These are phyloP conservation scores for Sesia apiformis DNA, from an alignment of 2,888 invertebrate species.

Conservation along the genomic window DNA sequence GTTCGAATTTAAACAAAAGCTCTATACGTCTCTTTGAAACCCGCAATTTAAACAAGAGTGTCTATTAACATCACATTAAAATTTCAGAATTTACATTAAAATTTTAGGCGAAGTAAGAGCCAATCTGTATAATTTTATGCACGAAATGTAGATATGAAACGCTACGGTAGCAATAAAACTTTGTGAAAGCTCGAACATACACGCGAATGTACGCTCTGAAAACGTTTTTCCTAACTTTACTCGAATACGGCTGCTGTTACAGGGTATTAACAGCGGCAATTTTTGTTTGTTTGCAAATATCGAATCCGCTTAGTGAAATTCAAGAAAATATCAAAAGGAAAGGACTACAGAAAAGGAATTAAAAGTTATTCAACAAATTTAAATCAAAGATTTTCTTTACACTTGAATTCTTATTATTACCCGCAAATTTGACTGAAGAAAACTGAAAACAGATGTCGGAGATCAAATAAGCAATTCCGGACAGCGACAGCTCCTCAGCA, in stretches of 20 bases:
- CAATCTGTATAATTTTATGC: neutral
- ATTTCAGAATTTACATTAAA: neutral
- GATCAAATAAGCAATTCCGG: slow-evolving; percentile 47
- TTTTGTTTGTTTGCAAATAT: slow-evolving; percentile 21
- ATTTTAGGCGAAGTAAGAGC: neutral
- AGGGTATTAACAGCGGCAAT: slow-evolving; percentile 1
- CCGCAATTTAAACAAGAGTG: too few species aligned
- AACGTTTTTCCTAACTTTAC: slow-evolving; percentile 27
- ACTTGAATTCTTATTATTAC: neutral
- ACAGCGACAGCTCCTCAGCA: slow-evolving; percentile 27
- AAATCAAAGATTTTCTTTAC: too few species aligned
- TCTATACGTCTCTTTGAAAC: too few species aligned
- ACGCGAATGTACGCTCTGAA: slow-evolving; percentile 10
- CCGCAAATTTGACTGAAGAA: slow-evolving; percentile 5
- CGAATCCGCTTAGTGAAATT: slow-evolving; percentile 23
- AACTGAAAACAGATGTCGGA: slow-evolving; percentile 29
- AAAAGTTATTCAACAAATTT: too few species aligned
- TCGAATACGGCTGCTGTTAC: slow-evolving; percentile 20
- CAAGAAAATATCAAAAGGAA: slow-evolving; percentile 8
- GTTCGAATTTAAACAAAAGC: too few species aligned
- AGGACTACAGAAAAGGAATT: too few species aligned
- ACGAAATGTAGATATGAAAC: neutral
- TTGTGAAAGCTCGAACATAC: slow-evolving; percentile 14
- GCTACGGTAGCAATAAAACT: slow-evolving; percentile 18
- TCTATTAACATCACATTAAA: too few species aligned